Conservation (phyloP, 1,140 invertebrate genomes). For the Dendroctonus ponderosae region DNA sequence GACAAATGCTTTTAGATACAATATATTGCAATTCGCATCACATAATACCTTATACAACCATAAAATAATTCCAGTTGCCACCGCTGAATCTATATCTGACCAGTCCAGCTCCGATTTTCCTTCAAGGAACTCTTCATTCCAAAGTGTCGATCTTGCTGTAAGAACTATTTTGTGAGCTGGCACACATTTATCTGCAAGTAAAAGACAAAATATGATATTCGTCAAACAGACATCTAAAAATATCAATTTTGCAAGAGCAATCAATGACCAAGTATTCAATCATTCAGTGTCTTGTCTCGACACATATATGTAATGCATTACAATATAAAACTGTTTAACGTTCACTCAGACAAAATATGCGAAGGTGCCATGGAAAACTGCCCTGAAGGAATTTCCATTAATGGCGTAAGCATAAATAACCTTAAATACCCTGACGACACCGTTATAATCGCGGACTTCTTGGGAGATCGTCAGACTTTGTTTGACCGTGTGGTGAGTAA, state of each 20-base stretch:
- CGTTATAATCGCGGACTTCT: no score
- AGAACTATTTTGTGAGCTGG: constrained; percentile 89
- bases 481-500: no score
- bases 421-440: no score
- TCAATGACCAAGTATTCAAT: neutral
- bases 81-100: constrained; percentile 67
- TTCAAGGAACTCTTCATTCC: constrained; percentile 69
- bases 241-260: neutral
- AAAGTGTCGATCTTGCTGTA: constrained; percentile 80
- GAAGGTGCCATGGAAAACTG: no score
- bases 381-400: no score
- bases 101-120: constrained; percentile 72
- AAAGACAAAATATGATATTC: neutral
- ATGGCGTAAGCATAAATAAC: no score
- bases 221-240: neutral
- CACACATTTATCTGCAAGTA: constrained; percentile 58
- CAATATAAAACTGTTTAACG: neutral
- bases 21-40: neutral
- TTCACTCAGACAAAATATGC: neutral
- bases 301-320: neutral
- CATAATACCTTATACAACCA: constrained; percentile 80
- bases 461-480: no score
- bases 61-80: constrained; percentile 74
- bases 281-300: neutral
- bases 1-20: neutral